Evolutionary conservation across 2,888 invertebrate genomes (phyloP).

Genomic region (Boloria selene): DNA sequence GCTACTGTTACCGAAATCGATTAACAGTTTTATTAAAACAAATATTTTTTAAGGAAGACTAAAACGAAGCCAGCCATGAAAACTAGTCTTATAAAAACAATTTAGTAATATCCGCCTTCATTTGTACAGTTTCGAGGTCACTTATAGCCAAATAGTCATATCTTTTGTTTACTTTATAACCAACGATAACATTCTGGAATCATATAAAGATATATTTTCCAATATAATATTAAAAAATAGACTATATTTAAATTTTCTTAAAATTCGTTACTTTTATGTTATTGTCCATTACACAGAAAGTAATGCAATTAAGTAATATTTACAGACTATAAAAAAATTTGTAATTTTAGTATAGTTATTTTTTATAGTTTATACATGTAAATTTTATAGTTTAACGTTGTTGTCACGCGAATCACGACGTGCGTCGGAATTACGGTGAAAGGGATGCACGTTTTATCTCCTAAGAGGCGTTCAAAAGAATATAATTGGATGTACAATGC

Average conservation of each 20-base stretch:
- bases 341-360: not conserved
- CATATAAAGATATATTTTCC: too few species aligned
- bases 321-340: too few species aligned
- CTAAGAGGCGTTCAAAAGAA: slow-evolving; percentile 15
- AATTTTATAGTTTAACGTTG: not conserved
- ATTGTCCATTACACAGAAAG: too few species aligned
- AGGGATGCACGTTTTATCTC: slow-evolving; percentile 20
- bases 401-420: slow-evolving; percentile 7
- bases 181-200: too few species aligned
- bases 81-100: not conserved
- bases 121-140: slow-evolving; percentile 20
- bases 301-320: too few species aligned
- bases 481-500: slow-evolving; percentile 22
- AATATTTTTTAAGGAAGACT: not conserved
- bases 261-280: too few species aligned
- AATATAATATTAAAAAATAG: too few species aligned
- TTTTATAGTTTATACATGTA: not conserved
- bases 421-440: slow-evolving; percentile 12
- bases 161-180: slow-evolving; percentile 1
- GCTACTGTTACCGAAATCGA: too few species aligned
- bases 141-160: slow-evolving; percentile 14
- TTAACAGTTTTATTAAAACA: too few species aligned
- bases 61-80: not conserved
- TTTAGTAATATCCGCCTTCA: slow-evolving; percentile 4
- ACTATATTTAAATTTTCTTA: too few species aligned